These are phyloP conservation scores for Stercorarius parasiticus DNA, from an alignment of 2,113 vertebrate genomes.

Conservation along the genomic window DNA sequence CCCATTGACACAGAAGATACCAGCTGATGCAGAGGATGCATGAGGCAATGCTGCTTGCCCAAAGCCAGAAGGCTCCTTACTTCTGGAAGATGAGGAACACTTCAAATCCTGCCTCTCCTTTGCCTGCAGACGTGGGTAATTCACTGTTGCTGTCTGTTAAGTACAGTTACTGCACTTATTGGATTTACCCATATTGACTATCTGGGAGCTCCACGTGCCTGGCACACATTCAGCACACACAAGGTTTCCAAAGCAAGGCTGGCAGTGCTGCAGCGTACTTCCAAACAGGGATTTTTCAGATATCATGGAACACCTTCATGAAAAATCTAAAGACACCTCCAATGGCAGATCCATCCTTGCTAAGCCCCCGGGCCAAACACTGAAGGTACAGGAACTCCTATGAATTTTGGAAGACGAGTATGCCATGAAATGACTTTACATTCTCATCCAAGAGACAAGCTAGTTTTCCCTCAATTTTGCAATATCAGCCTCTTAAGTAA, in stretches of 20 bases:
- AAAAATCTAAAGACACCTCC: background rate
- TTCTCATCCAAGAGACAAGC: background rate
- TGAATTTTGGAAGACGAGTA: background rate
- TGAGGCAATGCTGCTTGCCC: background rate
- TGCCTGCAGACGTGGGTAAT: background rate
- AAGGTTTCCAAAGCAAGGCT: background rate
- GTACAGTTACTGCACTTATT: accelerated
- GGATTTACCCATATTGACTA: background rate
- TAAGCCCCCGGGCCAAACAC: background rate
- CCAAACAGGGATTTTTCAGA: background rate
- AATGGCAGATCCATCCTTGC: background rate
- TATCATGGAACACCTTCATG: background rate
- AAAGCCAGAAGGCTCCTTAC: background rate
- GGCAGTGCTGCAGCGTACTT: background rate
- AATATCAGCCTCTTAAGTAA: background rate
- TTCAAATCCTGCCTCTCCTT: background rate
- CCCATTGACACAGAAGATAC: background rate
- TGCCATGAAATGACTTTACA: background rate
- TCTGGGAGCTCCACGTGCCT: background rate
- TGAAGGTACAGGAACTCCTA: background rate
- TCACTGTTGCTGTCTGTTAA: background rate
- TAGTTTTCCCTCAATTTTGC: background rate
- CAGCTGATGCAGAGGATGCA: background rate
- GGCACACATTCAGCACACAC: accelerated
- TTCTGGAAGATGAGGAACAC: background rate